A percentile compares a stretch with the other conserved stretches of the same genome.
Evolutionary conservation across 1,140 invertebrate species (phyloP).

Genomic region (Saccostrea glomerata): DNA sequence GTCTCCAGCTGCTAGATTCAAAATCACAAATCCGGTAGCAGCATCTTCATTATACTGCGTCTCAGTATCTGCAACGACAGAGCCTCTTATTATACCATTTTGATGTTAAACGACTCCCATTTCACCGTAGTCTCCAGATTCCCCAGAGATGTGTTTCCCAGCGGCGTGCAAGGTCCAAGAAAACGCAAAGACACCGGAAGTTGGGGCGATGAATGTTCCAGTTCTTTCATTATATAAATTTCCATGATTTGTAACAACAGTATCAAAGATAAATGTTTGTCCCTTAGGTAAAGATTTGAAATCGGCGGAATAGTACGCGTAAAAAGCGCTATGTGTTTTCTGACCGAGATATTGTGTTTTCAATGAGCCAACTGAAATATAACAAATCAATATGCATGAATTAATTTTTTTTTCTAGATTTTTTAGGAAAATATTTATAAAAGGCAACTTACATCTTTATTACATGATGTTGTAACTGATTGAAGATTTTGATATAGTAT

Average conservation of each 20-base stretch:
- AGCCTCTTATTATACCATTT: neutral
- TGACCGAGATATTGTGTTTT: too few species aligned
- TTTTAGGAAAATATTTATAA: too few species aligned
- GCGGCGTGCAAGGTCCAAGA: neutral
- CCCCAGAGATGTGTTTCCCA: neutral
- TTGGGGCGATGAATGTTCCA: neutral
- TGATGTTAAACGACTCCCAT: neutral
- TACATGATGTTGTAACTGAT: too few species aligned
- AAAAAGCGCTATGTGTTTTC: neutral
- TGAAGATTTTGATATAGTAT: too few species aligned
- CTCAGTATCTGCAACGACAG: neutral
- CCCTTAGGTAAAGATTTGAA: neutral
- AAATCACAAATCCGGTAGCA: neutral
- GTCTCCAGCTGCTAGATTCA: neutral
- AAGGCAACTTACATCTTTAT: too few species aligned
- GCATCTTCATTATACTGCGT: neutral
- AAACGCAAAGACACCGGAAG: neutral
- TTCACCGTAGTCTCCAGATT: neutral
- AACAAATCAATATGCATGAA: too few species aligned
- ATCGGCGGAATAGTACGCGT: neutral
- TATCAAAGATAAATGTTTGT: neutral
- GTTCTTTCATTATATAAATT: neutral
- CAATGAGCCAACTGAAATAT: too few species aligned
- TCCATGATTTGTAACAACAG: neutral
- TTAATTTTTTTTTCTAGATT: too few species aligned